Percentiles rank a stretch among this genome's conserved stretches.
Conservation (phyloP, 2,888 invertebrate species). For the Drosophila nigritarsus region DNA sequence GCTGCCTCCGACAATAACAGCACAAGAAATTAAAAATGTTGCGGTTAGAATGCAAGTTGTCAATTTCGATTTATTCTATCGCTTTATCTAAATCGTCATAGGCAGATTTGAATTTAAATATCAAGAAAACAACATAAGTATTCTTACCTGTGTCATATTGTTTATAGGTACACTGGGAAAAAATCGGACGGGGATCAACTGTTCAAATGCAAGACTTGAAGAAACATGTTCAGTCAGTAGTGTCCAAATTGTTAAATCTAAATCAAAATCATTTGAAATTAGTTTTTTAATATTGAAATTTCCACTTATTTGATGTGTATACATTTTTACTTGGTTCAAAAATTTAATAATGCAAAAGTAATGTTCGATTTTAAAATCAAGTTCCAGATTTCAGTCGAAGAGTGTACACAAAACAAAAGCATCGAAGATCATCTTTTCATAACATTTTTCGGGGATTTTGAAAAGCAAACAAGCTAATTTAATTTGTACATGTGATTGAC, state of each 20-base stretch:
- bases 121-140: background rate
- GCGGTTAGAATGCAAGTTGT: conserved; percentile 10
- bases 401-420: background rate
- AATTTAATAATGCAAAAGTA: background rate
- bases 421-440: background rate
- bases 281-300: background rate
- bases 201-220: background rate
- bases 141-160: background rate
- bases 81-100: background rate
- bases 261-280: background rate
- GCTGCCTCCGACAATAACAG: too few species aligned
- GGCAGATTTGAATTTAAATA: background rate
- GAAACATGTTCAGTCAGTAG: background rate
- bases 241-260: background rate
- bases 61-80: background rate
- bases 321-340: background rate
- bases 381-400: too few species aligned
- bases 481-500: conserved; percentile 2
- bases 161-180: background rate
- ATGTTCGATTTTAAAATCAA: background rate
- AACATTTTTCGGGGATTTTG: conserved; percentile 45
- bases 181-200: background rate
- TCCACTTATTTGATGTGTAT: background rate
- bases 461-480: conserved; percentile 22
- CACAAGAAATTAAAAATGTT: background rate